Evolutionary conservation across 2,888 invertebrate genomes (phyloP), one percentile per base, ranked within the genome.

Genomic region (Nemurella pictetii): DNA sequence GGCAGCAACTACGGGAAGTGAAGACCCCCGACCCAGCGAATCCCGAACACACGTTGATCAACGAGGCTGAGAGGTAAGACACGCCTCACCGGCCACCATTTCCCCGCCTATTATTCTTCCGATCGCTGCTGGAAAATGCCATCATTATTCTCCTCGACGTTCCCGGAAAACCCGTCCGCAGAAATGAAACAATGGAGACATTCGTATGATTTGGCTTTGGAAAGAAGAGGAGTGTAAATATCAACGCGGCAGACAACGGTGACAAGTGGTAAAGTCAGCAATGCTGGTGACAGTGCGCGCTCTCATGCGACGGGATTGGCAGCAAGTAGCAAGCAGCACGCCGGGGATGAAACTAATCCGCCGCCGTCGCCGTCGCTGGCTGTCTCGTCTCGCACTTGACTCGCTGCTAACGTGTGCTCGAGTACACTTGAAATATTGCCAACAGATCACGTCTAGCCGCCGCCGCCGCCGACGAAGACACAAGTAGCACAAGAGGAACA

Each of bases 11-110:
- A 25, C 82, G 82, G 1, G 82, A 82, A 29, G 72, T 72, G 29
- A 78, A 78, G 82, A 20, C n/a, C n/a, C 72, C 82, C 30, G 78
- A 78, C n/a, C 15, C 20, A 4, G 72, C 5, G 5, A 72, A 72
- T 20, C 80, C 35, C n/a, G 72, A 28, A 2, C 15, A 26, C 26
- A 1, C 28, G 20, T 72, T 82, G 26, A 73, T 86, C 30, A 85
- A 85, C 73, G 86, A 84, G 73, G 85, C 85, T 78, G 85, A 84
- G 29, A 85, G 85, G 86, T 86, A 35, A 86, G 85, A 74, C 74
- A 7, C 12, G 5, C 55, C 55, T 12, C 55, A 5, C 20, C 55
- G 1, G 7, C 75, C 55, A 20, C 55, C 55, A 7, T 20, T 2
- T 20, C 55, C 55, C 55, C 12, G 35, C 12, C 4, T 12, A 35